A percentile compares a stretch with the other conserved stretches of the same genome.
These are phyloP conservation scores for Laticauda laticaudata DNA, from an alignment of 2,113 vertebrate species.

Conservation along the genomic window DNA sequence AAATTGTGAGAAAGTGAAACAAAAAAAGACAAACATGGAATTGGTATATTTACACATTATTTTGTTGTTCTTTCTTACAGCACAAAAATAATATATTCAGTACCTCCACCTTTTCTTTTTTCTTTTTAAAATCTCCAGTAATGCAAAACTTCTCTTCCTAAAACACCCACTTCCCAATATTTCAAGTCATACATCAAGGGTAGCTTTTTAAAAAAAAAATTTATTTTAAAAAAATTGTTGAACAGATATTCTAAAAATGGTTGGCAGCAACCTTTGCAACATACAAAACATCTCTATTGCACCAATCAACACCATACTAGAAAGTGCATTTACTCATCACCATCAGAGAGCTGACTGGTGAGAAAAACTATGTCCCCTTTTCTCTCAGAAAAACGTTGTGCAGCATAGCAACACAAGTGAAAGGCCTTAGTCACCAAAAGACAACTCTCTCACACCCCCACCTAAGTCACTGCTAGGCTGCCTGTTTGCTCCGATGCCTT, in stretches of 20 bases:
- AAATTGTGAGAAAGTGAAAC: constrained; percentile 21
- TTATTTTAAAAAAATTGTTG: constrained; percentile 30
- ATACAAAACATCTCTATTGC: constrained; percentile 41
- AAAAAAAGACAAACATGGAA: not conserved
- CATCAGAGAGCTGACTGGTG: constrained; percentile 40
- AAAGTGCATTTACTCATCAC: constrained; percentile 50
- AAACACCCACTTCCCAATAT: constrained; percentile 40
- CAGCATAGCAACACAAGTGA: constrained; percentile 45
- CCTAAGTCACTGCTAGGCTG: not conserved
- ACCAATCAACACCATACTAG: constrained; percentile 26
- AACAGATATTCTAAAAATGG: constrained; percentile 26
- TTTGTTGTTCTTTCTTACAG: constrained; percentile 25
- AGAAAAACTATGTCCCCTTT: constrained; percentile 37
- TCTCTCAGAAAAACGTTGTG: constrained; percentile 48
- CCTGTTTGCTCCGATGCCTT: not conserved
- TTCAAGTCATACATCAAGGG: constrained; percentile 35
- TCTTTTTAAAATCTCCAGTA: constrained; percentile 40
- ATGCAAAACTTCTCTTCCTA: constrained; percentile 47
- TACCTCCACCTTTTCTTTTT: constrained; percentile 11
- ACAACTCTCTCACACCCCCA: not conserved
- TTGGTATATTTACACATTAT: constrained; percentile 36
- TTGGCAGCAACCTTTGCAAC: constrained; percentile 29
- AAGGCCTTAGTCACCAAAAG: constrained; percentile 6
- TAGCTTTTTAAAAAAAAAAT: not conserved
- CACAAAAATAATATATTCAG: constrained; percentile 40